A percentile compares a stretch with the other conserved stretches of the same genome.
phyloP scores from a whole-genome alignment of 2,113 vertebrate genomes.

The Dasyurus viverrinus region DNA sequence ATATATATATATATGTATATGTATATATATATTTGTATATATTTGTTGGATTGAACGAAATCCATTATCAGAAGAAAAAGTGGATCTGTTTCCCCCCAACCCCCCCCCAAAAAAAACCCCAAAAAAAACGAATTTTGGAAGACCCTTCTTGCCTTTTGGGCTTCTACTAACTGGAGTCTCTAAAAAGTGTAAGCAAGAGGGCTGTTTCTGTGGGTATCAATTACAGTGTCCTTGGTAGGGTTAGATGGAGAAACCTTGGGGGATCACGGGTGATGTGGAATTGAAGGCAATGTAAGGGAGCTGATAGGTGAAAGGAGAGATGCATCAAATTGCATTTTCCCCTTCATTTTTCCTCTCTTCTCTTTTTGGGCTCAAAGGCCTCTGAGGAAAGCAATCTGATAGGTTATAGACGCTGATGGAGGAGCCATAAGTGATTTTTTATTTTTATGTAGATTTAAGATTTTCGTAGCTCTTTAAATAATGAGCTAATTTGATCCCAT shows the following conservation, averaged over 20 bases:
- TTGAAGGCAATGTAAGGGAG: neutral
- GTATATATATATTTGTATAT: neutral
- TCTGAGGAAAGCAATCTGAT: neutral
- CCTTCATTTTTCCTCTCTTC: neutral
- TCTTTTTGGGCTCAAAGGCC: neutral
- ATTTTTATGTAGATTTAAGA: neutral
- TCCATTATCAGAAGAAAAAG: neutral
- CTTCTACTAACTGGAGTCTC: neutral
- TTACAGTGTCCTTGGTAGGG: neutral
- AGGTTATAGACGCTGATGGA: neutral
- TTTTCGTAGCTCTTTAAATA: neutral
- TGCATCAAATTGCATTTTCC: neutral
- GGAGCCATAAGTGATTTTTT: neutral
- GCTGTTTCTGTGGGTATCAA: neutral
- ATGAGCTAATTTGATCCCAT: neutral
- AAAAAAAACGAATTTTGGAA: neutral
- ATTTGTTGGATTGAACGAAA: neutral
- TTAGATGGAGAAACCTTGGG: neutral
- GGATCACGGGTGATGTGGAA: neutral
- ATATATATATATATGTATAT: too few species aligned
- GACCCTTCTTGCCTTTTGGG: neutral
- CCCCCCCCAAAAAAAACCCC: too few species aligned
- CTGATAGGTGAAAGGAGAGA: neutral
- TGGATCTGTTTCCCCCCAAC: neutral
- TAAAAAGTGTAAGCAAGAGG: neutral